Conservation (phyloP, 2,888 invertebrate species). For the Calliscelio sp. region DNA sequence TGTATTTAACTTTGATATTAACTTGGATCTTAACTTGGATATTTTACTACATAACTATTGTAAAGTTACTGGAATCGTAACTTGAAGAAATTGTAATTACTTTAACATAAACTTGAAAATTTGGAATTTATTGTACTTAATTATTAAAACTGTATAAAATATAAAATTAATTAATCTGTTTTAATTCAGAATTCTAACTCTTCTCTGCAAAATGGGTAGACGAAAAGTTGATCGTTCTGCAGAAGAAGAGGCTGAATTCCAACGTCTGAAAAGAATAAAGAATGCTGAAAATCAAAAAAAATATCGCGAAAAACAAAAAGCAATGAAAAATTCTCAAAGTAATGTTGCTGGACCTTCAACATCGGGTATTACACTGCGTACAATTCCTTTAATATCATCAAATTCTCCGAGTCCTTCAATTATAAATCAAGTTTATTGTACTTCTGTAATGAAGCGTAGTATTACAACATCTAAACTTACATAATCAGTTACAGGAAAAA, state of each 20-base stretch:
- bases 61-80: too few relatives aligned
- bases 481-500: too few relatives aligned
- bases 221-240: conserved; percentile 7
- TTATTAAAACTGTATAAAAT: neutral
- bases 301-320: neutral
- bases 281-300: neutral
- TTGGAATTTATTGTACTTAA: too few relatives aligned
- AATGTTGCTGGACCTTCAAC: neutral
- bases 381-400: neutral
- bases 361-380: neutral
- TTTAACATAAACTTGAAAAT: too few relatives aligned
- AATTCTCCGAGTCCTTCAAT: too few relatives aligned
- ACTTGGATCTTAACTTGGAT: too few relatives aligned
- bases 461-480: too few relatives aligned
- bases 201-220: neutral
- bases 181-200: neutral
- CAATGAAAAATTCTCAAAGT: neutral
- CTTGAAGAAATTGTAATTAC: too few relatives aligned
- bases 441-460: too few relatives aligned
- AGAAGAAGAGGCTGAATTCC: conserved; percentile 9
- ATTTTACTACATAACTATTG: too few relatives aligned
- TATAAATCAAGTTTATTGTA: too few relatives aligned
- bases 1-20: too few relatives aligned
- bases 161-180: neutral
- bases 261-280: neutral